Evolutionary conservation across 2,888 invertebrate species (phyloP).

Genomic region (Caenorhabditis sp.): DNA sequence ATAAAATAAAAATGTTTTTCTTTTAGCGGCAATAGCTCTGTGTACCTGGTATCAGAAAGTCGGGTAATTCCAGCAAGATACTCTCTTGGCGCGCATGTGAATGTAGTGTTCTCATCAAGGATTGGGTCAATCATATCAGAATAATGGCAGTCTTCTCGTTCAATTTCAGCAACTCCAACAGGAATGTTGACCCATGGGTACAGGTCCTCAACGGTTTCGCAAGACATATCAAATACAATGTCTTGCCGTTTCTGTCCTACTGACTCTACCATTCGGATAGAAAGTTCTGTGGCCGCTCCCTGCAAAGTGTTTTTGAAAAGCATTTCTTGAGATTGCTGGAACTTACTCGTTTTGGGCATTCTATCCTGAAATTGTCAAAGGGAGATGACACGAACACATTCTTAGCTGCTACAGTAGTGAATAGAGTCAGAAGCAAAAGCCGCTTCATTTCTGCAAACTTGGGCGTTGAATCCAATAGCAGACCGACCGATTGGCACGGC

Average conservation of each 20-base stretch:
- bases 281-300: constrained; percentile 71
- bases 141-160: constrained; percentile 82
- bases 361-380: constrained; percentile 82
- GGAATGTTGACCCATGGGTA: constrained; percentile 82
- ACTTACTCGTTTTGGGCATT: constrained; percentile 80
- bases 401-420: constrained; percentile 55
- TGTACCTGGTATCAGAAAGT: constrained; percentile 78
- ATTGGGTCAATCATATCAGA: constrained; percentile 80
- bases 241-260: constrained; percentile 81
- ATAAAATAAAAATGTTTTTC: constrained; percentile 31
- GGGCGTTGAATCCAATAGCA: constrained; percentile 13
- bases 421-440: constrained; percentile 47
- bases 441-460: constrained; percentile 56
- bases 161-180: constrained; percentile 76
- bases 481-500: not conserved
- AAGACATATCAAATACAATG: constrained; percentile 80
- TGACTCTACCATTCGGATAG: constrained; percentile 82
- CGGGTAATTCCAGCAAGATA: constrained; percentile 82
- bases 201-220: constrained; percentile 76
- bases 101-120: constrained; percentile 72
- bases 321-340: no score
- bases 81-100: constrained; percentile 76
- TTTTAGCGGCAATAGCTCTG: not conserved
- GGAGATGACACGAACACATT: constrained; percentile 80
- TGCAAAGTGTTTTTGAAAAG: constrained; percentile 38